Evolutionary conservation across 2,797 vertebrate species (phyloP), one percentile per base, ranked within the genome.

Genomic region (Dendrocincla fuliginosa): DNA sequence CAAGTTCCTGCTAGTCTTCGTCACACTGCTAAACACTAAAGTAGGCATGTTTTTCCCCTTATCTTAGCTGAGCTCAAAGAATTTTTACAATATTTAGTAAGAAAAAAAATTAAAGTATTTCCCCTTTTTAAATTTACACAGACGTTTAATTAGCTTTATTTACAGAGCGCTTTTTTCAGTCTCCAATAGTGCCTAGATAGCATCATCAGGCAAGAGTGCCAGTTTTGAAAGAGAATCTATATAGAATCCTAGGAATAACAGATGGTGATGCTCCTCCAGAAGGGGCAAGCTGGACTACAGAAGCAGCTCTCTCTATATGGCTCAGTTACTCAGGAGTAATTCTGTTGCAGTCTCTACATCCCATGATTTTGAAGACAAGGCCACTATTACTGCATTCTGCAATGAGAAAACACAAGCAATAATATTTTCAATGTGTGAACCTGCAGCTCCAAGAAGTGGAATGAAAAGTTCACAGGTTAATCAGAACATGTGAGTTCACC

Each of bases 321-420:
- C 97, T 99, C 98, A 99, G 98, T 99, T 99, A 98, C 99, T 99
- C 97, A 99, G 99, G 96, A 99, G 99, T 97, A 99, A 98, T 98
- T 99, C 99, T 98, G 99, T 99, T 79, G 99, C 99, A 84, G 99
- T 99, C 98, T 99, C 99, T 98, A 99, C 99, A 49, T 99, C 99
- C 99, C 99, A 99, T 94, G 99, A 99, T 98, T 99, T 99, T 97
- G 99, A 99, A 97, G 99, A 99, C 98, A 99, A 99, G 97, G 99
- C 99, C 96, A 99, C 99, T 99, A 99, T 99, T 99, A 99, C 99
- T 98, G 99, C 99, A 96, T 99, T 99, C 99, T 99, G 98, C 46
- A 95, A 94, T 78, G 93, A 98, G 76, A 96, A 97, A 96, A 95
- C 33, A 95, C 87, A 82, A 65, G 68, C 87, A 55, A 73, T 27